These are phyloP conservation scores for Drosophila sordidapex DNA, from an alignment of 2,888 invertebrate species.

Conservation along the genomic window DNA sequence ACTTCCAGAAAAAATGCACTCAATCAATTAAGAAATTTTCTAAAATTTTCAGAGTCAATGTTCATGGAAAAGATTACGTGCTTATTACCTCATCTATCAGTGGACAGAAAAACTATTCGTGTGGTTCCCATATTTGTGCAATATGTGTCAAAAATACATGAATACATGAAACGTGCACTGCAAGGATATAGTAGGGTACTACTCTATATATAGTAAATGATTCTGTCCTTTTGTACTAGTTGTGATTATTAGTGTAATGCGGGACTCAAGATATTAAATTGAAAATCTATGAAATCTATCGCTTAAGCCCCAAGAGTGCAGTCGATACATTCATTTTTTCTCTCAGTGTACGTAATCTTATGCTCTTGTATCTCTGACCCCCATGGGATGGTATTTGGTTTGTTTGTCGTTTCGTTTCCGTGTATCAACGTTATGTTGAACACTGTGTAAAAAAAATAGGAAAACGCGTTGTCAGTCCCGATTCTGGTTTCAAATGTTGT, in stretches of 20 bases:
- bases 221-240: neutral
- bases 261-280: neutral
- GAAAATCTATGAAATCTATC: neutral
- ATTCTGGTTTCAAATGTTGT: slow-evolving; percentile 54
- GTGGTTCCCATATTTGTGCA: neutral
- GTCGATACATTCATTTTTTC: neutral
- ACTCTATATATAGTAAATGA: neutral
- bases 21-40: neutral
- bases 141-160: neutral
- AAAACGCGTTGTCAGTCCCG: slow-evolving; percentile 20
- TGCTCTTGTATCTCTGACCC: slow-evolving; percentile 49
- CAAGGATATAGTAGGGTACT: neutral
- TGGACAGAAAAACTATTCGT: neutral
- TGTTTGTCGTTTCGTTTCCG: slow-evolving; percentile 16
- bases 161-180: neutral
- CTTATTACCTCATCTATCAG: neutral
- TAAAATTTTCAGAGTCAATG: neutral
- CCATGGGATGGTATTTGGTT: slow-evolving; percentile 31
- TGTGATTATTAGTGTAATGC: neutral
- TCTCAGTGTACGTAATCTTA: slow-evolving; percentile 2
- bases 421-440: slow-evolving; percentile 10
- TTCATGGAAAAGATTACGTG: neutral
- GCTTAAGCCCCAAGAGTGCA: neutral
- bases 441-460: slow-evolving; percentile 9
- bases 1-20: neutral